Evolutionary conservation across 2,888 invertebrate species (phyloP).

Genomic region (Craniophora ligustri): DNA sequence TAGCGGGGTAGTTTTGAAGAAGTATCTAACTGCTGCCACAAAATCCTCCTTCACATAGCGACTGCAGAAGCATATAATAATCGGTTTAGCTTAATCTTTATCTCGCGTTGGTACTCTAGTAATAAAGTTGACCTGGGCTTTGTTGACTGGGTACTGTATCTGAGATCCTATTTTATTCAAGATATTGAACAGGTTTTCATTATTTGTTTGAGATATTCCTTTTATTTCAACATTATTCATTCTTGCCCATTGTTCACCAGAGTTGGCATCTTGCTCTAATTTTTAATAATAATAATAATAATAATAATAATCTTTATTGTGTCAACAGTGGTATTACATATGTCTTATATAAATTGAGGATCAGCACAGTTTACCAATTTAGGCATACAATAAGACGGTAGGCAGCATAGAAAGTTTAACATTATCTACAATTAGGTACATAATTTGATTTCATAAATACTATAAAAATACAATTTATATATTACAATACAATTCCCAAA

Average conservation of each 20-base stretch:
- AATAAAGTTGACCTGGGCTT: slow-evolving; percentile 14
- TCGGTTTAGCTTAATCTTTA: slow-evolving; percentile 18
- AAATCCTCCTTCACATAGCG: slow-evolving; percentile 33
- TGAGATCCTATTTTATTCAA: not conserved
- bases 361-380: too few species aligned
- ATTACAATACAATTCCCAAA: too few species aligned
- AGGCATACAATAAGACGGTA: too few species aligned
- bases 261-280: not conserved
- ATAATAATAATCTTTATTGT: too few species aligned
- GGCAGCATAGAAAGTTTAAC: too few species aligned
- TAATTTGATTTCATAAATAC: too few species aligned
- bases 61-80: slow-evolving; percentile 24
- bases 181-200: slow-evolving; percentile 11
- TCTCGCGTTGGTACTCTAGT: slow-evolving; percentile 22
- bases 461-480: too few species aligned
- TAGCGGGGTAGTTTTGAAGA: not conserved
- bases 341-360: too few species aligned
- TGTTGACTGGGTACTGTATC: slow-evolving; percentile 6
- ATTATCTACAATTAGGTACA: too few species aligned
- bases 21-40: slow-evolving; percentile 11
- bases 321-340: too few species aligned
- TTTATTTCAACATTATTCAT: slow-evolving; percentile 4
- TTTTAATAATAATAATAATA: too few species aligned
- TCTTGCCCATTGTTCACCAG: not conserved
- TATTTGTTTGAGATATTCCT: slow-evolving; percentile 1